Percentiles rank a stretch among this genome's conserved stretches.
These are phyloP conservation scores for Nemopilema nomurai DNA, from an alignment of 30 jellyfish, hydroid and myxozoan genomes.

Conservation along the genomic window DNA sequence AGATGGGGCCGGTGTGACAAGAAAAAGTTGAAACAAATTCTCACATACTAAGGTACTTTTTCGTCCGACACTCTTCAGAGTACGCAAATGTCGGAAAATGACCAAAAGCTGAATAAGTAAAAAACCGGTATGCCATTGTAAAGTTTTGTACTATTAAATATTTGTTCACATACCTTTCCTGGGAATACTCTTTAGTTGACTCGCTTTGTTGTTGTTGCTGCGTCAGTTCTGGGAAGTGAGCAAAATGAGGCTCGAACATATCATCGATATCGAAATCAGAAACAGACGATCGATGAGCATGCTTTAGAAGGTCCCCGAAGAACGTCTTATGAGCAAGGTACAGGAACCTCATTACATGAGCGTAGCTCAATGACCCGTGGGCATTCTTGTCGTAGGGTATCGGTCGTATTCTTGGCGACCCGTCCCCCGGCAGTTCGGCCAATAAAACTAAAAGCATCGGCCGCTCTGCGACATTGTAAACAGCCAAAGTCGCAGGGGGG, in stretches of 20 bases:
- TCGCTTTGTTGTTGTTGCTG: constrained; percentile 20
- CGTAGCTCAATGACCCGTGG: constrained; percentile 56
- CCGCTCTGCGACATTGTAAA: constrained; percentile 36
- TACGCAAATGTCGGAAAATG: too few species aligned
- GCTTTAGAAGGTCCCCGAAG: constrained; percentile 46
- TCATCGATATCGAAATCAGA: constrained; percentile 58
- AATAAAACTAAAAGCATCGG: constrained; percentile 56
- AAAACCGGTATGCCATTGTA: too few species aligned
- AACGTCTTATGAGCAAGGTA: constrained; percentile 60
- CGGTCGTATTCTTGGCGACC: constrained; percentile 62
- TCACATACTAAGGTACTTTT: too few species aligned
- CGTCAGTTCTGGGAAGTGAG: constrained; percentile 59
- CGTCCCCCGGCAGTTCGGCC: constrained; percentile 48
- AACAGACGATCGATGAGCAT: constrained; percentile 28
- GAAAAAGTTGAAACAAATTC: too few species aligned
- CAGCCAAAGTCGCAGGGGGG: constrained; percentile 57
- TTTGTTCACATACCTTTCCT: too few species aligned
- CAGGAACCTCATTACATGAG: constrained; percentile 62
- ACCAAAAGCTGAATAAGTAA: too few species aligned
- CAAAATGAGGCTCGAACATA: constrained; percentile 53
- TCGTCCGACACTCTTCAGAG: too few species aligned
- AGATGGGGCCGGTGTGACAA: too few species aligned
- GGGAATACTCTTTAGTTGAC: background rate
- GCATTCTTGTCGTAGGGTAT: constrained; percentile 30
- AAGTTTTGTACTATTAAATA: too few species aligned